Evolutionary conservation across 2,888 invertebrate genomes (phyloP).

Genomic region (Drosophila melanocephala): DNA sequence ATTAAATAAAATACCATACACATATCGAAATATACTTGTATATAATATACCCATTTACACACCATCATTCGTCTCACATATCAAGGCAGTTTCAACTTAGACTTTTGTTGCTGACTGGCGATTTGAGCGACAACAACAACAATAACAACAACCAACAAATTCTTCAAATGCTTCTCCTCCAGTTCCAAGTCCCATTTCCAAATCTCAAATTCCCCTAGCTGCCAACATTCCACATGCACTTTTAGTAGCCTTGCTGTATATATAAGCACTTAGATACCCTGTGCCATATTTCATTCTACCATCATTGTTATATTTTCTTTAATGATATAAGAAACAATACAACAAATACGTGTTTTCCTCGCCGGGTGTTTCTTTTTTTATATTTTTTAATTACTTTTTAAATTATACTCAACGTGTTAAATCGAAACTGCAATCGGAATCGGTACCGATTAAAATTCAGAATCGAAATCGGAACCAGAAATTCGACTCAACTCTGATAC

Average conservation of each 20-base stretch:
- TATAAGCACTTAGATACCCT: conserved; percentile 17
- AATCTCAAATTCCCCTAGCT: conserved; percentile 12
- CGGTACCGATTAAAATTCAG: neutral
- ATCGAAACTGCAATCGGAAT: neutral
- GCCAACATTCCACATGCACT: conserved; percentile 30
- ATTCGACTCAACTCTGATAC: neutral
- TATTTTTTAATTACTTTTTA: neutral
- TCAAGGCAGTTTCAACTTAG: conserved; percentile 44
- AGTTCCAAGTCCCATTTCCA: conserved; percentile 5
- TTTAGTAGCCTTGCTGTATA: conserved; percentile 7
- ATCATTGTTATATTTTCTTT: neutral
- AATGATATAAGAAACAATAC: neutral
- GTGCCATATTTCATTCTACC: neutral
- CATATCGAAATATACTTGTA: conserved; percentile 14
- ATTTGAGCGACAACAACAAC: conserved; percentile 31
- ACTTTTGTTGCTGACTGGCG: conserved; percentile 34
- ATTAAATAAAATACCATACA: conserved; percentile 21
- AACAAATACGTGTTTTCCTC: too few relatives aligned
- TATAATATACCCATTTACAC: conserved; percentile 21
- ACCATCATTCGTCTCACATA: conserved; percentile 19
- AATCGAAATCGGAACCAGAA: neutral
- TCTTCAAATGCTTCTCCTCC: conserved; percentile 27
- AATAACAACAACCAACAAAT: conserved; percentile 14
- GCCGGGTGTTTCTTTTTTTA: neutral
- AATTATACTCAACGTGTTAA: neutral